Evolutionary conservation across 2,888 invertebrate genomes (phyloP).

Genomic region (Cloeon dipterum): DNA sequence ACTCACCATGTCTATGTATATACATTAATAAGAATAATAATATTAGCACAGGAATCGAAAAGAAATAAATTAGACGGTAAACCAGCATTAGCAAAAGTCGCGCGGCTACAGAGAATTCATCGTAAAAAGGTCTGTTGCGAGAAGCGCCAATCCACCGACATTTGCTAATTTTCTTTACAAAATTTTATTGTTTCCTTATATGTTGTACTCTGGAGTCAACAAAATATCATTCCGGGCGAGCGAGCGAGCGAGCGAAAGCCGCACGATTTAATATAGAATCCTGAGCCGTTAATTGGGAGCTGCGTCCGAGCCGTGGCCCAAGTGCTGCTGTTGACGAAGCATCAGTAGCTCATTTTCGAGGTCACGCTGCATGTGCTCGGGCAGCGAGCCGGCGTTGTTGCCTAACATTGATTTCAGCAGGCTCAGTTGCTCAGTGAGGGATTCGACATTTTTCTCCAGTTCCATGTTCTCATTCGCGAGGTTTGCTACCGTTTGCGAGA

Average conservation of each 20-base stretch:
- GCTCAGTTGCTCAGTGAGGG: slow-evolving; percentile 76
- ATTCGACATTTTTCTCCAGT: slow-evolving; percentile 72
- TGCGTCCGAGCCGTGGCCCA: slow-evolving; percentile 10
- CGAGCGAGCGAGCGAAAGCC: too few relatives aligned
- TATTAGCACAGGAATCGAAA: background rate
- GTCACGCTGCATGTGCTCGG: slow-evolving; percentile 41
- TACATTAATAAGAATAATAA: background rate
- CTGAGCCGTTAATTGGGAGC: too few relatives aligned
- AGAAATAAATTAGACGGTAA: background rate
- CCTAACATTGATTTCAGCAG: slow-evolving; percentile 50
- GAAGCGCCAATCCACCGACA: too few relatives aligned
- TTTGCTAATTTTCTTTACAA: too few relatives aligned
- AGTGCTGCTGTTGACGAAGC: slow-evolving; percentile 26
- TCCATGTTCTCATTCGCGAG: slow-evolving; percentile 80
- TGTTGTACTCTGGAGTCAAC: too few relatives aligned
- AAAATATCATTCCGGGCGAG: too few relatives aligned
- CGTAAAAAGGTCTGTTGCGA: too few relatives aligned
- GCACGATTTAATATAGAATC: background rate
- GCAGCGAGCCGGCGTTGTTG: slow-evolving; percentile 40
- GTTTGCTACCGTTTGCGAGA: slow-evolving; percentile 80
- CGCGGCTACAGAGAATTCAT: too few relatives aligned
- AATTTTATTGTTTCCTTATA: too few relatives aligned
- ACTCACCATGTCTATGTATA: slow-evolving; percentile 3
- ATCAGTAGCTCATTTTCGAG: slow-evolving; percentile 40
- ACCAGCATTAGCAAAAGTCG: too few relatives aligned